A percentile compares a stretch with the other conserved stretches of the same genome.
Conservation (phyloP, 2,888 invertebrate species). For the Diaprepes abbreviatus region DNA sequence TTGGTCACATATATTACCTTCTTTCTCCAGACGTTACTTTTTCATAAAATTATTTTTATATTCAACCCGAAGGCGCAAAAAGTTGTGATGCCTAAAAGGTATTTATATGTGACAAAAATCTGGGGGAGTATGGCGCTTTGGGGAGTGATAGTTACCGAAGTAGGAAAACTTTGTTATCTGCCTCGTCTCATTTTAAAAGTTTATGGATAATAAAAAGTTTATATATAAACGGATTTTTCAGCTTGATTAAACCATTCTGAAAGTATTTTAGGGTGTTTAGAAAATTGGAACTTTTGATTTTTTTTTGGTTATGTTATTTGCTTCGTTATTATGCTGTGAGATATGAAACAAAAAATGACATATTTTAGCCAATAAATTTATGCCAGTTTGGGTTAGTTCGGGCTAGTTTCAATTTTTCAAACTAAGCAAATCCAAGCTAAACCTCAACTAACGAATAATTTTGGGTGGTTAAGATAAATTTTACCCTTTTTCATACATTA, state of each 20-base stretch:
- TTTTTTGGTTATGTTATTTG: no score
- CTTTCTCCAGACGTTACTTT: not conserved
- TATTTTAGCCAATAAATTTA: no score
- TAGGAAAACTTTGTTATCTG: constrained; percentile 27
- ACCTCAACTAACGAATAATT: no score
- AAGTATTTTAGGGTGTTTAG: not conserved
- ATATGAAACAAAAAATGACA: no score
- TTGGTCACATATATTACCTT: not conserved
- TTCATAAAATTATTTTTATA: constrained; percentile 1
- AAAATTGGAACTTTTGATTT: no score
- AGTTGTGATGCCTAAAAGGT: constrained; percentile 4
- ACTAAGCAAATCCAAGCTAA: no score
- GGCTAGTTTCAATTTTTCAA: no score
- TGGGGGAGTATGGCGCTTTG: constrained; percentile 9
- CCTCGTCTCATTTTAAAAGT: constrained; percentile 7
- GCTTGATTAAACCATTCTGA: not conserved
- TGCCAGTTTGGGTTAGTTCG: no score
- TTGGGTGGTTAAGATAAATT: no score
- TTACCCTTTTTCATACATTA: no score
- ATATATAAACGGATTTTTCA: not conserved
- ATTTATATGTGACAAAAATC: constrained; percentile 8
- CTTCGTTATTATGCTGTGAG: no score
- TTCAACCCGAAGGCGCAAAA: constrained; percentile 1
- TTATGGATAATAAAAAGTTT: constrained; percentile 16
- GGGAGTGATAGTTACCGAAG: constrained; percentile 25